Percentiles rank a stretch among this genome's conserved stretches.
Evolutionary conservation across 2,797 vertebrate genomes (phyloP).

Genomic region (Peromyscus eremicus): DNA sequence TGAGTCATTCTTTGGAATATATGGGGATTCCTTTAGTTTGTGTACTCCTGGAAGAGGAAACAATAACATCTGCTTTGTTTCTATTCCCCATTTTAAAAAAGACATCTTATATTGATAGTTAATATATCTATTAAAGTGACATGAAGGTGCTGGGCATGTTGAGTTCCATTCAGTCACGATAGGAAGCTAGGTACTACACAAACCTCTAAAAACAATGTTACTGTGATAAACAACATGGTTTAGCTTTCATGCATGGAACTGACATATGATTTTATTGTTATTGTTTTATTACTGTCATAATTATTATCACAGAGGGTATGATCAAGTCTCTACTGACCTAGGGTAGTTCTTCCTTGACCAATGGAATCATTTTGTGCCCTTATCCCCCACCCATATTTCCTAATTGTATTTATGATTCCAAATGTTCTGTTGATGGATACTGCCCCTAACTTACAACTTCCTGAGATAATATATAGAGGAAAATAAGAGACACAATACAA

Average conservation of each 20-base stretch:
- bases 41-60: background rate
- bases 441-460: background rate
- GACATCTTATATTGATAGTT: background rate
- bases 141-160: background rate
- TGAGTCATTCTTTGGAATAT: background rate
- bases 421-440: background rate
- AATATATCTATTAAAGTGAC: background rate
- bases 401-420: background rate
- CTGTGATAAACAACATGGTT: background rate
- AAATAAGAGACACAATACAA: background rate
- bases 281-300: background rate
- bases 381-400: background rate
- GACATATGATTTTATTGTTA: background rate
- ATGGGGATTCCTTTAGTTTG: background rate
- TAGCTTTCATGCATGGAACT: background rate
- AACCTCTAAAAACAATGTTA: background rate
- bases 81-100: background rate
- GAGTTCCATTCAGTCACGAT: background rate
- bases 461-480: background rate
- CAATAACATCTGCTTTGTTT: background rate
- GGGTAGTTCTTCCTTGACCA: background rate
- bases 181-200: background rate
- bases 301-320: background rate
- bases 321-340: background rate
- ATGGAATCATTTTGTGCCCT: background rate